Percentiles rank a stretch among this genome's conserved stretches.
Evolutionary conservation across 2,797 vertebrate genomes (phyloP).

Genomic region (Aphelocoma californica): DNA sequence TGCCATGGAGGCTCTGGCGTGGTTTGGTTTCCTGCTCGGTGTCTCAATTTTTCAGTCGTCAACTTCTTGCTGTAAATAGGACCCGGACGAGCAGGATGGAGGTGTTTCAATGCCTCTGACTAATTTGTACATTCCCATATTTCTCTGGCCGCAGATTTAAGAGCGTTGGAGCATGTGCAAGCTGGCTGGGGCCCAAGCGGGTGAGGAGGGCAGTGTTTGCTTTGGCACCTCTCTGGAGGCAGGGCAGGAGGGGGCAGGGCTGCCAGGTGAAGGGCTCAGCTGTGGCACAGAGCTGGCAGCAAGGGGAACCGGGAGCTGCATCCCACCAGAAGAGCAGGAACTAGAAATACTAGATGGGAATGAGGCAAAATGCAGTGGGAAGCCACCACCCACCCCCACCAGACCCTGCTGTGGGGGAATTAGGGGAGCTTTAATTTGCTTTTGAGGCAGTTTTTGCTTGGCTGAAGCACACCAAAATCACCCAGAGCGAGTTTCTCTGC

Average conservation of each 20-base stretch:
- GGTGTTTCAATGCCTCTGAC: background rate
- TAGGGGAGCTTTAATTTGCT: background rate
- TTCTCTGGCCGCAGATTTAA: background rate
- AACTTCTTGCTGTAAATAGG: background rate
- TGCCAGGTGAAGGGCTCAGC: background rate
- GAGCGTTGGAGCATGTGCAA: background rate
- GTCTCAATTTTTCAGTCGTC: background rate
- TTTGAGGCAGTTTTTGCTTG: background rate
- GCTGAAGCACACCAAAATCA: background rate
- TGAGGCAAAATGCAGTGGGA: background rate
- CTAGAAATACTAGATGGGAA: background rate
- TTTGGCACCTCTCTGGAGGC: background rate
- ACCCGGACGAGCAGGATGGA: background rate
- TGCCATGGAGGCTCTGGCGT: fast-evolving
- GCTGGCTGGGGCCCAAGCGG: background rate
- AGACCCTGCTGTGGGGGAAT: background rate
- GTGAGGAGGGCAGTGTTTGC: background rate
- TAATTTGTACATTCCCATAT: background rate
- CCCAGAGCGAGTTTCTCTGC: fast-evolving
- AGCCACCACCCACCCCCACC: fast-evolving
- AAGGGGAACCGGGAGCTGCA: background rate
- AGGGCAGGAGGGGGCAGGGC: background rate
- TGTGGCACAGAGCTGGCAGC: background rate
- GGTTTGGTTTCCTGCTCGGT: background rate
- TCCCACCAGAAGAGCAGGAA: background rate